Base-by-base conservation (phyloP, 2,113 vertebrate genomes). In the Lates calcarifer region DNA sequence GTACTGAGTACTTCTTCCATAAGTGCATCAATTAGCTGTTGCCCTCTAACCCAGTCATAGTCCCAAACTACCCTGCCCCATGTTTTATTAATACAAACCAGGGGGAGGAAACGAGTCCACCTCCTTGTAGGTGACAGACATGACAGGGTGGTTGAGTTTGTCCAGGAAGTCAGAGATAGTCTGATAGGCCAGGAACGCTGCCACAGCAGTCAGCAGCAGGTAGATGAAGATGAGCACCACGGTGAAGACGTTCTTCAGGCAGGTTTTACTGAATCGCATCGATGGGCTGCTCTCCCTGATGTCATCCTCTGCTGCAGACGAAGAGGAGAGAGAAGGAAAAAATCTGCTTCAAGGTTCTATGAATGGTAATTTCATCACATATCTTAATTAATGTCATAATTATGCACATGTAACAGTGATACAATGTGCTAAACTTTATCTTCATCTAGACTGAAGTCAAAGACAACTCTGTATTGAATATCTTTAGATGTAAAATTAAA, bases 41-140 rank as follows among this genome's bases (percentile, higher is more conserved):
- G 22, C 9, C 33, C 39, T 22, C 31, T 24, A 13, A 39, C 18
- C 28, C 28, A 41, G 18, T n/a, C 29, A 51, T 37, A 26, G 10
- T 20, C 31, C 20, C 26, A 61, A 31, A 41, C 2, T 2, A 62
- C 35, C 51, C n/a, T 26, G 9, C 4, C 11, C 15, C 9, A 8
- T 39, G 26, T 17, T 13, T 22, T 17, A 41, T 31, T 33, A 1
- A 20, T 49, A 85, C 95, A 82, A 88, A 99, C 98, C 98, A 58
- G 98, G 97, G 1, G 96, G 95, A 1, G 96, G 93, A 0, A 98
- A 99, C n/a, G 86, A 90, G 33, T 97, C 95, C 18, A 99, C 97
- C 81, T 99, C 98, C 86, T 99, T 97, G 88, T 97, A 99, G 28
- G 95, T 97, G 87, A 99, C 98, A 0, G 98, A 99, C 98, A 98